Evolutionary conservation across 2,797 vertebrate genomes (phyloP).

Genomic region (Pangasius krempfi): DNA sequence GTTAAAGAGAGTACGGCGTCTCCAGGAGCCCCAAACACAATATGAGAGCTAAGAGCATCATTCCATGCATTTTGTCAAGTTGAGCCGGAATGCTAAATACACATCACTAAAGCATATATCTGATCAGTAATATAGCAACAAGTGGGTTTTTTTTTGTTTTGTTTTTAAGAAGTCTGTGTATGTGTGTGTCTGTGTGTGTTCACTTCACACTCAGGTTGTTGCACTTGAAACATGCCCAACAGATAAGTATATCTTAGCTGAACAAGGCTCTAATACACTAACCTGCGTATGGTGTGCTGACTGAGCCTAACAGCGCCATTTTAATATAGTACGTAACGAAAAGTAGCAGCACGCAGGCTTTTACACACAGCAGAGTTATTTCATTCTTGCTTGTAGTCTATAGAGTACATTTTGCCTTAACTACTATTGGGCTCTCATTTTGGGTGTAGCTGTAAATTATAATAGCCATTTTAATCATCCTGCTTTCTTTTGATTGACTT

Average conservation of each 20-base stretch:
- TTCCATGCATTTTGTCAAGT: not conserved
- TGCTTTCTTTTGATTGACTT: not conserved
- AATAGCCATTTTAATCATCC: not conserved
- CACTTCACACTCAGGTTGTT: slow-evolving; percentile 38
- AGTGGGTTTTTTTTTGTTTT: too few relatives aligned
- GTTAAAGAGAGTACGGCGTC: not conserved
- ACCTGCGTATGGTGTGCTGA: not conserved
- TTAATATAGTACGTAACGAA: not conserved
- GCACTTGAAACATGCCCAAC: slow-evolving; percentile 41
- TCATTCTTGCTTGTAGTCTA: not conserved
- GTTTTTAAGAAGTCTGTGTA: slow-evolving; percentile 27
- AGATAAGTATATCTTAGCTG: slow-evolving; percentile 58
- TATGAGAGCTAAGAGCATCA: not conserved
- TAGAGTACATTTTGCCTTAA: not conserved
- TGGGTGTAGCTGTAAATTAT: not conserved
- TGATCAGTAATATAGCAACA: not conserved
- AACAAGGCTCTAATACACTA: slow-evolving; percentile 18
- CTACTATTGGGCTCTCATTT: not conserved
- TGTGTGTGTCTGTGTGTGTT: slow-evolving; percentile 24
- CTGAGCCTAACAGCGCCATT: not conserved
- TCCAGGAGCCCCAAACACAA: not conserved
- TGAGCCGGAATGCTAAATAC: not conserved
- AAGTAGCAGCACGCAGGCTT: not conserved
- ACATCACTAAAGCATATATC: not conserved
- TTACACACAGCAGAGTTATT: not conserved